Evolutionary conservation across 1,140 invertebrate genomes (phyloP), one percentile per base, ranked within the genome.

Genomic region (Drosophila miranda): DNA sequence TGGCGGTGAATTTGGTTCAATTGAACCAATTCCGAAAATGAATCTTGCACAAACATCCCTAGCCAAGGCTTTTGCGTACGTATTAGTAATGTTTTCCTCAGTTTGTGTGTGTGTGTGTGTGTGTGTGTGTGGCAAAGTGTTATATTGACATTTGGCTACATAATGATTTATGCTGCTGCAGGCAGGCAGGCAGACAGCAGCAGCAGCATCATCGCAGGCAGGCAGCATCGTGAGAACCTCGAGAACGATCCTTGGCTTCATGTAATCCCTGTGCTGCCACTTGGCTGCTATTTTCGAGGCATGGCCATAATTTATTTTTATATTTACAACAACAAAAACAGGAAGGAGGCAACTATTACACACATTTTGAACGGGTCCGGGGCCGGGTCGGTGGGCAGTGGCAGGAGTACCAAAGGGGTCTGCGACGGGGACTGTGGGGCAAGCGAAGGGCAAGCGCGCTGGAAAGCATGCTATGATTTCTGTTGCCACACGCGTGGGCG

Each of bases 141-240:
- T 84, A 81, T 81, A 84, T 84, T 84, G 81, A 81, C 81, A 84
- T 84, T 84, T 84, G 69, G 77, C 73, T 70, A 77, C 67, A 86
- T 77, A 77, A 84, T 84, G 81, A 84, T 84, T 84, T 84, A 84
- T 84, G 81, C 78, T 81, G 80, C 59, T 67, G 69, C 76, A 56
- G 54, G 30, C 30, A 38, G 34, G 34, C 34, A 38, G 34, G 34
- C 21, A 28, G 8, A 14, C 48, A 28, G 21, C 16, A 23, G 43
- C 54, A 45, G 5, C 34, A 38, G 0, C 34, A 38, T 38, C 34
- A 38, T 38, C 19, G 63, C 76, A 56, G 54, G 30, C 30, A 38
- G 34, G 34, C 34, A 38, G 34, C 34, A 38, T 38, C 34, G 11
- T 38, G 43, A 55, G 63, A 44, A 38, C 34, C 34, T 38, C 34